Evolutionary conservation across 1,140 invertebrate species (phyloP), one percentile per base, ranked within the genome.

Genomic region (Drosophila nigromelanica): DNA sequence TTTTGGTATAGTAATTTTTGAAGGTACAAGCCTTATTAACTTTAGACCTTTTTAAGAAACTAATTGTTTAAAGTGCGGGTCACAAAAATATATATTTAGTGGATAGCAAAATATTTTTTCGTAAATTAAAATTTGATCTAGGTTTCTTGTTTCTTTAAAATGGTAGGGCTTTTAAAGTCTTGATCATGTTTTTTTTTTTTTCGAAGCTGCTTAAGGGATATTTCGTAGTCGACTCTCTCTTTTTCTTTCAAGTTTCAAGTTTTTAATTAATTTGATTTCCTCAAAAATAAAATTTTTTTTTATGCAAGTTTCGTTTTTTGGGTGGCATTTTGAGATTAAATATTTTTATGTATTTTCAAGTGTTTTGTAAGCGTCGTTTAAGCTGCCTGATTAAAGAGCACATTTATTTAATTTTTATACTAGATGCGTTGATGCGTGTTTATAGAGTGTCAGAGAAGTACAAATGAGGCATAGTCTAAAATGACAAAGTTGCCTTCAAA

Each of bases 231-330:
- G 40, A 37, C 61, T 58, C 40, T 69, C 18, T 11, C 8, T 58
- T 52, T 8, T 42, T 51, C 24, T 11, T 14, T 43, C 51, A 42
- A 15, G 5, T 56, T 56, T 42, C 58, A 51, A 14, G 69, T 76
- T 67, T 79, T 78, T 61, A 76, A 83, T 80, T 80, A 80, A 73
- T 85, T 72, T 66, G 14, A 27, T 79, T 80, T 76, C 47, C 51
- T 59, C 30, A 21, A 59, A 47, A 27, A 27, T 0, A 11, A 47
- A 15, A n/a, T 33, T 21, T 12, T 43, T 42, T 42, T 47, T 59
- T 64, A 40, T 47, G n/a, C 61, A 55, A 21, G 5, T 55, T 72
- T 56, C 2, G 11, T 42, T 55, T 52, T 59, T 77, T 78, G 82
- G 78, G 78, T 87, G 82, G 81, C 75, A 81, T 86, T 86, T 72